These are phyloP conservation scores for Brachyalestes nurse DNA, from an alignment of 2,797 vertebrate genomes.

Conservation along the genomic window DNA sequence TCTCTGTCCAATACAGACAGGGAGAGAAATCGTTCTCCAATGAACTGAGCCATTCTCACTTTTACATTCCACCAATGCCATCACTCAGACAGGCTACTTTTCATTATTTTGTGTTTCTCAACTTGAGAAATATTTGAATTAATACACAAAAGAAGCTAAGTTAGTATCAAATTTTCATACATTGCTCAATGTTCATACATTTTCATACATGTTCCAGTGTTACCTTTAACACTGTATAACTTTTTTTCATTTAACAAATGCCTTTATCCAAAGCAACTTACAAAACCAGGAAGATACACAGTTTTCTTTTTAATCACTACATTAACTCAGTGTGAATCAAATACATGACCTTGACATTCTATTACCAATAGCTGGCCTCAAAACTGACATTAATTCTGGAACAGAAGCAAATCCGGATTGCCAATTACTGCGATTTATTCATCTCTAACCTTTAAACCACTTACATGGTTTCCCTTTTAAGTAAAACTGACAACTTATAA, in stretches of 20 bases:
- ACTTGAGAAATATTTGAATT: too few species aligned
- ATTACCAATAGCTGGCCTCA: neutral
- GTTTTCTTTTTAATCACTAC: neutral
- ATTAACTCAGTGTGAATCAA: neutral
- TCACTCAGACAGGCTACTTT: slow-evolving; percentile 21
- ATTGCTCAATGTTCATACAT: neutral
- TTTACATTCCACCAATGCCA: slow-evolving; percentile 12
- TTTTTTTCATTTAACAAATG: neutral
- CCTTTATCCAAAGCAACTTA: neutral
- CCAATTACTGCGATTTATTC: neutral
- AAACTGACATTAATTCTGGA: neutral
- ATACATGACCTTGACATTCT: neutral
- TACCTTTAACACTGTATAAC: neutral
- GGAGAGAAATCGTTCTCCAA: slow-evolving; percentile 38
- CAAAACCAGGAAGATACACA: neutral
- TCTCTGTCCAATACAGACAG: slow-evolving; percentile 37
- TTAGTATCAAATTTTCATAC: neutral
- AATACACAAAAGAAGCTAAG: neutral
- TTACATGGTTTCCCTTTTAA: slow-evolving; percentile 14
- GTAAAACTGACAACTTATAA: slow-evolving; percentile 2
- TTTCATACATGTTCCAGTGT: neutral
- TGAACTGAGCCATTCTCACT: slow-evolving; percentile 42
- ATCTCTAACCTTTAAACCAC: neutral
- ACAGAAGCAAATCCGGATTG: neutral
- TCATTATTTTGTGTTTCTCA: neutral